A percentile compares a stretch with the other conserved stretches of the same genome.
Evolutionary conservation across 2,113 vertebrate species (phyloP).

Genomic region (Dinomys branickii): DNA sequence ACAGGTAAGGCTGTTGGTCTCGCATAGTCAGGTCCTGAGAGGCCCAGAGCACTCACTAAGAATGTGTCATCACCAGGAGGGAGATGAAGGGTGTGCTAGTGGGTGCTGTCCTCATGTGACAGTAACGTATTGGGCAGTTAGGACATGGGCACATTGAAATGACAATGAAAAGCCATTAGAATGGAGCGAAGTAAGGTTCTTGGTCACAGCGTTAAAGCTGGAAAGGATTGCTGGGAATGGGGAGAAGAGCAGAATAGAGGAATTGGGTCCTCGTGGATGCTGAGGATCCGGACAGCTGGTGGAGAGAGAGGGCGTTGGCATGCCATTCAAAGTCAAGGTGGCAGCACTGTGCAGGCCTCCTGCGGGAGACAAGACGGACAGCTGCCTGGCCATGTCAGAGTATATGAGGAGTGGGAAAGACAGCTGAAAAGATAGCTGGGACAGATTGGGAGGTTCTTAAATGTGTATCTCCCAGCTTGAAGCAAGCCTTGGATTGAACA

Average conservation of each 20-base stretch:
- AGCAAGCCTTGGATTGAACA: background rate
- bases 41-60: background rate
- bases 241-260: background rate
- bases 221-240: background rate
- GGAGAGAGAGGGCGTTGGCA: accelerated
- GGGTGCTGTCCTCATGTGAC: background rate
- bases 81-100: too few relatives aligned
- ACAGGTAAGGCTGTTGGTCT: conserved; percentile 90
- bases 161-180: background rate
- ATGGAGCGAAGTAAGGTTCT: background rate
- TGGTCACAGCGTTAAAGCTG: background rate
- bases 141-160: background rate
- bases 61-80: accelerated
- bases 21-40: background rate
- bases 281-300: background rate
- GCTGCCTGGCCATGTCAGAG: background rate
- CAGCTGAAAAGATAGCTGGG: background rate
- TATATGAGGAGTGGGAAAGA: background rate
- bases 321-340: background rate
- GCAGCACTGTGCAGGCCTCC: accelerated
- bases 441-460: background rate
- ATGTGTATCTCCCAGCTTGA: background rate
- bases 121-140: background rate
- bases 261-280: accelerated
- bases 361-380: background rate